Conservation (phyloP, 2,888 invertebrate genomes). For the Eupithecia exiguata region DNA sequence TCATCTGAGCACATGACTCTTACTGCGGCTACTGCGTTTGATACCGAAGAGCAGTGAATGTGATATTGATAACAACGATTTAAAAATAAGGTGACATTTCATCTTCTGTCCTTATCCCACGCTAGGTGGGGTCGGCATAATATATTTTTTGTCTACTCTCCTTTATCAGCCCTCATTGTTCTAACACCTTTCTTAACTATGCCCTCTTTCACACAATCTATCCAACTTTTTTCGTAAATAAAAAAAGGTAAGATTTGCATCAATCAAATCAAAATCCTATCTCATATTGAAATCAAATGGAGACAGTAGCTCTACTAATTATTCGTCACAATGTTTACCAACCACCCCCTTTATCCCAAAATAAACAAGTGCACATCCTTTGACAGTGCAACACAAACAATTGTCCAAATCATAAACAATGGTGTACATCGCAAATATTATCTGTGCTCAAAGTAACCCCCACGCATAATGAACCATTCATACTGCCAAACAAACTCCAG, state of each 20-base stretch:
- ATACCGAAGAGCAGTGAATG: background rate
- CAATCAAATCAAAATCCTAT: slow-evolving; percentile 42
- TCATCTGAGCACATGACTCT: background rate
- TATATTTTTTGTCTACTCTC: too few relatives aligned
- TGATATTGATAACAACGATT: background rate
- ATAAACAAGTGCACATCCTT: slow-evolving; percentile 83
- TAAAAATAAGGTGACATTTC: slow-evolving; percentile 36
- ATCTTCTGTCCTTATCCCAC: too few relatives aligned
- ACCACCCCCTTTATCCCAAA: slow-evolving; percentile 57
- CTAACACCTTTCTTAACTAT: too few relatives aligned
- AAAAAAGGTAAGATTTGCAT: slow-evolving; percentile 41
- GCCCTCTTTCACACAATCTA: too few relatives aligned
- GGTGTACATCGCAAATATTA: slow-evolving; percentile 82
- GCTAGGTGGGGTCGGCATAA: too few relatives aligned
- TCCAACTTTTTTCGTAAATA: background rate
- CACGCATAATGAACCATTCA: slow-evolving; percentile 83
- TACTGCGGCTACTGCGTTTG: background rate
- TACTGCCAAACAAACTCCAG: slow-evolving; percentile 81
- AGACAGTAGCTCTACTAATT: slow-evolving; percentile 38
- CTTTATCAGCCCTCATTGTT: too few relatives aligned
- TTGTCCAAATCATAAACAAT: slow-evolving; percentile 83
- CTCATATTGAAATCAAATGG: slow-evolving; percentile 38
- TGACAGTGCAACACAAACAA: slow-evolving; percentile 81
- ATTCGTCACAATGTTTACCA: slow-evolving; percentile 63
- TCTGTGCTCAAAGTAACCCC: slow-evolving; percentile 76